phyloP scores from a whole-genome alignment of 2,797 vertebrate genomes.

The Manis pentadactyla region DNA sequence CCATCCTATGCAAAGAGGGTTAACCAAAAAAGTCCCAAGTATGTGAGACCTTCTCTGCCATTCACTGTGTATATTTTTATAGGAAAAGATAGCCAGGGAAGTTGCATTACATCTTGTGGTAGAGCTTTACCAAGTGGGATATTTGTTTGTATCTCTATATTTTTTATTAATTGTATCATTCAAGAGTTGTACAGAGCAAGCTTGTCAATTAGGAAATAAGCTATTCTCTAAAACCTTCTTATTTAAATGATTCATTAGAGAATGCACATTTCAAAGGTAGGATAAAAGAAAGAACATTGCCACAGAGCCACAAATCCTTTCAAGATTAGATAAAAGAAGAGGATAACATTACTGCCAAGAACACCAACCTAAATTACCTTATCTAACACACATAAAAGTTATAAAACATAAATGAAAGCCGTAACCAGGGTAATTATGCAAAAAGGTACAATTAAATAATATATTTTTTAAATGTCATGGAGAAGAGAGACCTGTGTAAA shows the following conservation, averaged over 20 bases:
- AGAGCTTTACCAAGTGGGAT: conserved; percentile 18
- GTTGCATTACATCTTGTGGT: not conserved
- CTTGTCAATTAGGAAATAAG: conserved; percentile 43
- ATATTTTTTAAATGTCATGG: not conserved
- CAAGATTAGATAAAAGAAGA: conserved; percentile 37
- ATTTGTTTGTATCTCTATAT: not conserved
- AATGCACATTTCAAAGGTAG: conserved; percentile 24
- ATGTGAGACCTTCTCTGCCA: not conserved
- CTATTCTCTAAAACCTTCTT: conserved; percentile 39
- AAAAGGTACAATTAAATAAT: not conserved
- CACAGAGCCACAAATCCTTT: not conserved
- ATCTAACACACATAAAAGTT: not conserved
- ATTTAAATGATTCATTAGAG: conserved; percentile 57
- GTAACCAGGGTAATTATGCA: conserved; percentile 23
- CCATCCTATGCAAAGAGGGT: not conserved
- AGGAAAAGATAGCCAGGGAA: not conserved
- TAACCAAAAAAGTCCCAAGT: not conserved
- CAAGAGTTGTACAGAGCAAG: not conserved
- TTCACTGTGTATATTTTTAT: not conserved
- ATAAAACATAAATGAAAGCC: not conserved
- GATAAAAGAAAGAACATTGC: conserved; percentile 41
- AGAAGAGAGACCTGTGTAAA: not conserved
- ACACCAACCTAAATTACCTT: conserved; percentile 16
- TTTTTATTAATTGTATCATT: conserved; percentile 1
- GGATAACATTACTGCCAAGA: conserved; percentile 1